phyloP scores from a whole-genome alignment of 2,113 vertebrate species.

The Meleagris gallopavo region DNA sequence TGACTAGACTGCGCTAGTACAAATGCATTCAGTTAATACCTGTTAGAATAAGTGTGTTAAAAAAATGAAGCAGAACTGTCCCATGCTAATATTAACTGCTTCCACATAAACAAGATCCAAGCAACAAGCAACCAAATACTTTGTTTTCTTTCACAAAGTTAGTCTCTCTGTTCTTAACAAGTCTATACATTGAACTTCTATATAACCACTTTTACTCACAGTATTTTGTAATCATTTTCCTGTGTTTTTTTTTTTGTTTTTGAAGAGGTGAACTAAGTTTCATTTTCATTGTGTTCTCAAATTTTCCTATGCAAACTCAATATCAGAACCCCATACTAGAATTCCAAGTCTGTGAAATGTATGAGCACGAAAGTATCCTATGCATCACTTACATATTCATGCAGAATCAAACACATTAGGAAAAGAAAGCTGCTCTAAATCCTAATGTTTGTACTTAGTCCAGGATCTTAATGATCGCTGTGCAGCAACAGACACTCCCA shows the following conservation, averaged over 20 bases:
- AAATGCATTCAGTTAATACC: neutral
- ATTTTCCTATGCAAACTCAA: neutral
- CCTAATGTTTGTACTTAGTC: neutral
- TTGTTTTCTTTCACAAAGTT: neutral
- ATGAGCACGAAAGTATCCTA: neutral
- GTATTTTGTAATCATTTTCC: neutral
- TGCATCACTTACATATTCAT: neutral
- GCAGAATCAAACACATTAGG: fast-evolving
- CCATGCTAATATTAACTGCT: neutral
- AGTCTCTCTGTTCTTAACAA: neutral
- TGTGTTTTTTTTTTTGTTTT: neutral
- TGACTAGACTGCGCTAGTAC: neutral
- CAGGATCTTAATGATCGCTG: neutral
- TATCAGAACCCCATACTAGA: neutral
- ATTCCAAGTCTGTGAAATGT: neutral
- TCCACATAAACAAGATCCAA: neutral
- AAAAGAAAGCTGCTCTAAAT: neutral
- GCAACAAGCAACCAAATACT: neutral
- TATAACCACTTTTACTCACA: fast-evolving
- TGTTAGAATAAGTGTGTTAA: neutral
- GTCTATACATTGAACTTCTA: neutral
- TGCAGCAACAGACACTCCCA: fast-evolving
- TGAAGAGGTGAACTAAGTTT: neutral
- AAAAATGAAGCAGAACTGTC: neutral
- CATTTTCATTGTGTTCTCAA: neutral